phyloP scores from a whole-genome alignment of 2,888 invertebrate genomes.

The Lycaena phlaeas region DNA sequence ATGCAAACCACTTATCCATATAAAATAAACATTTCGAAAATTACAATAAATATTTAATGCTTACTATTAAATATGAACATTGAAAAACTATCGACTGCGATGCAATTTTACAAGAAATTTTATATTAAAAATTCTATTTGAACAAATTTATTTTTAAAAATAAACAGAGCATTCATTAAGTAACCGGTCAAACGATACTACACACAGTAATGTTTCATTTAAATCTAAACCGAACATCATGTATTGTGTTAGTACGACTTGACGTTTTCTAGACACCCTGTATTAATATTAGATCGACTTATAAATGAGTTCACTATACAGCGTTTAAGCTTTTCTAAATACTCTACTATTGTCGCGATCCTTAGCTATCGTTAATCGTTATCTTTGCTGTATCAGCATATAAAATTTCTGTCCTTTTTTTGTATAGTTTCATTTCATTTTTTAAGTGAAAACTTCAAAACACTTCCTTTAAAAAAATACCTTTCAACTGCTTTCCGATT shows the following conservation, averaged over 20 bases:
- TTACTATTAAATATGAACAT: conserved; percentile 7
- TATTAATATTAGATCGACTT: conserved; percentile 38
- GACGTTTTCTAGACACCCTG: conserved; percentile 50
- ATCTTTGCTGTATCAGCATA: conserved; percentile 14
- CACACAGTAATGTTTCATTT: background rate
- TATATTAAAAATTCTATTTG: conserved; percentile 1
- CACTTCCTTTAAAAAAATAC: background rate
- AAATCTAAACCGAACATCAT: background rate
- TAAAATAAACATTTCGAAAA: conserved; percentile 9
- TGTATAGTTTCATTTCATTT: conserved; percentile 9
- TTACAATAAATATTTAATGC: conserved; percentile 8
- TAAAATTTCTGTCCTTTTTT: conserved; percentile 20
- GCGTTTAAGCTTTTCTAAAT: conserved; percentile 59
- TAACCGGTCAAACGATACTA: conserved; percentile 3
- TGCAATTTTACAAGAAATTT: background rate
- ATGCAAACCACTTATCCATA: conserved; percentile 1
- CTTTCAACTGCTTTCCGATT: background rate
- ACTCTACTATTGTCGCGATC: conserved; percentile 67
- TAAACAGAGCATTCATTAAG: conserved; percentile 5
- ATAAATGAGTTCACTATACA: conserved; percentile 40
- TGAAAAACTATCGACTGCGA: background rate
- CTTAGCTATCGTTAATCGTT: conserved; percentile 45
- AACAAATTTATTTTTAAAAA: conserved; percentile 1
- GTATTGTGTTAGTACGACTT: conserved; percentile 44
- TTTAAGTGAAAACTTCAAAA: background rate